phyloP scores from a whole-genome alignment of 1,140 invertebrate genomes.

The Dysdera silvatica region DNA sequence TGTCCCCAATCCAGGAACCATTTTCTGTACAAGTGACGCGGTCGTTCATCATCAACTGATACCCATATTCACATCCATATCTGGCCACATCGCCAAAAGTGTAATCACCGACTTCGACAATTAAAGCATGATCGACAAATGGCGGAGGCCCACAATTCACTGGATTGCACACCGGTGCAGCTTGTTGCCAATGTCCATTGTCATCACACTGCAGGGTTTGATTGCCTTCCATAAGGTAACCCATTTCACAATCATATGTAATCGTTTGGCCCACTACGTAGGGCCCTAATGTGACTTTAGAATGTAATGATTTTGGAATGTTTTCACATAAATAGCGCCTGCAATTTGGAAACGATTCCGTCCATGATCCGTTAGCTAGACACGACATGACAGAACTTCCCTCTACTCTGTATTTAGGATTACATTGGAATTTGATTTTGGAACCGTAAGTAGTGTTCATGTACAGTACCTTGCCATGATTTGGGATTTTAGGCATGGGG shows the following conservation, averaged over 20 bases:
- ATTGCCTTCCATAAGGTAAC: constrained; percentile 24
- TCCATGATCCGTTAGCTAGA: constrained; percentile 31
- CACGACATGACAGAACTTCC: constrained; percentile 29
- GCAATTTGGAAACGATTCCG: constrained; percentile 31
- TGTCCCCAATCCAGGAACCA: constrained; percentile 38
- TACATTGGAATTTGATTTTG: constrained; percentile 33
- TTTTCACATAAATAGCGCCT: constrained; percentile 23
- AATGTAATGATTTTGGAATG: background rate
- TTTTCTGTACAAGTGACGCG: constrained; percentile 54
- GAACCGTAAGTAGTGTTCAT: constrained; percentile 30
- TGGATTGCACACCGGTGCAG: constrained; percentile 34
- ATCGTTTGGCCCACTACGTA: constrained; percentile 15
- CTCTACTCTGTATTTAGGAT: constrained; percentile 35
- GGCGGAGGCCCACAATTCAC: constrained; percentile 36
- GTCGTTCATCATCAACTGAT: constrained; percentile 68
- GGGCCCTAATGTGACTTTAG: constrained; percentile 6
- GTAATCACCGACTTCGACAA: constrained; percentile 55
- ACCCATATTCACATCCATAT: constrained; percentile 73
- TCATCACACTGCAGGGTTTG: constrained; percentile 34
- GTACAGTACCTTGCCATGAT: constrained; percentile 27
- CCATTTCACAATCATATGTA: constrained; percentile 20
- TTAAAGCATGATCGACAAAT: constrained; percentile 29
- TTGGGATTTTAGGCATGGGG: constrained; percentile 26
- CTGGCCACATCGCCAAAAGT: constrained; percentile 66
- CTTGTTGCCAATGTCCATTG: constrained; percentile 40